These are phyloP conservation scores for Kryptopterus vitreolus DNA, from an alignment of 2,797 vertebrate species.

Conservation along the genomic window DNA sequence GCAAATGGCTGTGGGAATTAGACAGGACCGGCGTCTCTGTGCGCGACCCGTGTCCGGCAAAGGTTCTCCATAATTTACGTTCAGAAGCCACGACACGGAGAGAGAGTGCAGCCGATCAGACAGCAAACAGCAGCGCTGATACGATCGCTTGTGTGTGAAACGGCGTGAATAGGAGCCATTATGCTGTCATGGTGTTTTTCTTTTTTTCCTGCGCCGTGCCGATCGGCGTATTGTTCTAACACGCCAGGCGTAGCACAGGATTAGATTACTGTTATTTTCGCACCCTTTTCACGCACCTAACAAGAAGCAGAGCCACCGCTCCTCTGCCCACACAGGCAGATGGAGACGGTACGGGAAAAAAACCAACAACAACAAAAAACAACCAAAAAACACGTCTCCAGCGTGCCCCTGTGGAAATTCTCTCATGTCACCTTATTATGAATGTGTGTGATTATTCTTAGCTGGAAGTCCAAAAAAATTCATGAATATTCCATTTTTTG, in stretches of 20 bases:
- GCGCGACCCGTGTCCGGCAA: neutral
- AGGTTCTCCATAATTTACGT: neutral
- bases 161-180: slow-evolving; percentile 22
- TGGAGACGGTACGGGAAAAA: slow-evolving; percentile 12
- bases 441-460: slow-evolving; percentile 2
- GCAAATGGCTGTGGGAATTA: neutral
- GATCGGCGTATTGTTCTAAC: slow-evolving; percentile 19
- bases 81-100: neutral
- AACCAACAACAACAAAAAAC: neutral
- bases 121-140: slow-evolving; percentile 14
- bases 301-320: slow-evolving; percentile 10
- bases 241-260: slow-evolving; percentile 21
- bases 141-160: slow-evolving; percentile 17
- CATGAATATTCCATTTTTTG: slow-evolving; percentile 27
- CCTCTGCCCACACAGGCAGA: slow-evolving; percentile 29
- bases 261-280: slow-evolving; percentile 47
- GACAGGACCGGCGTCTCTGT: neutral
- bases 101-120: neutral
- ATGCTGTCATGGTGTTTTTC: slow-evolving; percentile 37
- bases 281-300: slow-evolving; percentile 34
- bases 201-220: neutral
- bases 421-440: neutral
- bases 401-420: neutral
- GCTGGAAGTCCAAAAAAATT: slow-evolving; percentile 27
- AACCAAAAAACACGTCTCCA: neutral